Evolutionary conservation across 2,888 invertebrate genomes (phyloP).

Genomic region (Sminthurides aquaticus): DNA sequence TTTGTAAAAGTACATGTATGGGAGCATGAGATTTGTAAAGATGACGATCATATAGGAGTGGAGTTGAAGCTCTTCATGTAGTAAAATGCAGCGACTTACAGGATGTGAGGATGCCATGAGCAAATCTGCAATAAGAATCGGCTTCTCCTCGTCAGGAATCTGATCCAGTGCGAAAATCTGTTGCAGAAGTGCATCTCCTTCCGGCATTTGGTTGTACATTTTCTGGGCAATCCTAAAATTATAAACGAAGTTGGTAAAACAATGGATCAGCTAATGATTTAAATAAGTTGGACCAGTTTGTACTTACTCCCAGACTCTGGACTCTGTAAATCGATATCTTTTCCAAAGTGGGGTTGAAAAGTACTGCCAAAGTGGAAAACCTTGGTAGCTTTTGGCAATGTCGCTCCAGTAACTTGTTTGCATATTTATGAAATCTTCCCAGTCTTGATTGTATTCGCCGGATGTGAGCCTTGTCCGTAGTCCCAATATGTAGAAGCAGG

Average conservation of each 20-base stretch:
- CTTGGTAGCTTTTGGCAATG: constrained; percentile 51
- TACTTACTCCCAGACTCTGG: constrained; percentile 1
- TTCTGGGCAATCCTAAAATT: no score
- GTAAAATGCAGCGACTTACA: background rate
- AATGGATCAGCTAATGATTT: no score
- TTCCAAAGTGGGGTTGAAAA: constrained; percentile 65
- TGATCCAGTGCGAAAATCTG: background rate
- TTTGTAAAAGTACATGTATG: background rate
- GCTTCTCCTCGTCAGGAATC: background rate
- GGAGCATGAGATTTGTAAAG: background rate
- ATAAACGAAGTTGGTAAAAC: no score
- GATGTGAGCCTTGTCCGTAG: constrained; percentile 56
- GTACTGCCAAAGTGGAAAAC: constrained; percentile 73
- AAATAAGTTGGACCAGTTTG: no score
- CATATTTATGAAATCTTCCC: constrained; percentile 26
- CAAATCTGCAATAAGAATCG: background rate
- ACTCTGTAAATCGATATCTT: background rate
- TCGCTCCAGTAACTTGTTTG: constrained; percentile 33
- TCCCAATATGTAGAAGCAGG: constrained; percentile 44
- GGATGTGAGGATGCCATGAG: constrained; percentile 1
- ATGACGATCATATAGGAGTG: background rate
- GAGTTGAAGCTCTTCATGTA: background rate
- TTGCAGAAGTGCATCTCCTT: background rate
- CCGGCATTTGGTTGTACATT: no score
- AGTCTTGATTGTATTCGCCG: constrained; percentile 47